Conservation (phyloP, 2,113 vertebrate species). For the Mugil cephalus region DNA sequence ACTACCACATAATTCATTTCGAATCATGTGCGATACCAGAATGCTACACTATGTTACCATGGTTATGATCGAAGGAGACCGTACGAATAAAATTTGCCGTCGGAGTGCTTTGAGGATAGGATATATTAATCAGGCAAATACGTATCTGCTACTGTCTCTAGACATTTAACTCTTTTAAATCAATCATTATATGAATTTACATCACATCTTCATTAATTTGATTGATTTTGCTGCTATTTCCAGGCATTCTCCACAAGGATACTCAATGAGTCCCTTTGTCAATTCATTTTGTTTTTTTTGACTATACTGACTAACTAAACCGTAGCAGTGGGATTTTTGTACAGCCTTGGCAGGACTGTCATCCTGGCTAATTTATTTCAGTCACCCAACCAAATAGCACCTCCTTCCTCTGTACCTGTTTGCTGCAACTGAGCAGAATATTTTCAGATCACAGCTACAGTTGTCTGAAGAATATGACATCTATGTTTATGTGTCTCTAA, state of each 20-base stretch:
- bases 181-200: slow-evolving; percentile 24
- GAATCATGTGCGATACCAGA: slow-evolving; percentile 28
- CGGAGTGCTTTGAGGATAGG: slow-evolving; percentile 3
- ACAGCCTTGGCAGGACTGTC: neutral
- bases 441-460: neutral
- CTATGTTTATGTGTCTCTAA: neutral
- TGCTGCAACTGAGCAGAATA: neutral
- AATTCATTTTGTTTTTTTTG: neutral
- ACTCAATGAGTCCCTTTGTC: neutral
- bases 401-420: slow-evolving; percentile 2
- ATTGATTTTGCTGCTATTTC: slow-evolving; percentile 4
- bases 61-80: neutral
- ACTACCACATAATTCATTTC: slow-evolving; percentile 31
- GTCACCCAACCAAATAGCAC: neutral
- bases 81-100: neutral
- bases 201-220: slow-evolving; percentile 13
- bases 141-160: slow-evolving; percentile 1
- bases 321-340: neutral
- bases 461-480: neutral
- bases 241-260: neutral
- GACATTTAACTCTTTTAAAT: slow-evolving; percentile 7
- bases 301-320: neutral
- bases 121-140: slow-evolving; percentile 19
- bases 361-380: neutral
- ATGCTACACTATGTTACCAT: neutral